Conservation (phyloP, 2,797 vertebrate genomes). For the Clarias pachynema region DNA sequence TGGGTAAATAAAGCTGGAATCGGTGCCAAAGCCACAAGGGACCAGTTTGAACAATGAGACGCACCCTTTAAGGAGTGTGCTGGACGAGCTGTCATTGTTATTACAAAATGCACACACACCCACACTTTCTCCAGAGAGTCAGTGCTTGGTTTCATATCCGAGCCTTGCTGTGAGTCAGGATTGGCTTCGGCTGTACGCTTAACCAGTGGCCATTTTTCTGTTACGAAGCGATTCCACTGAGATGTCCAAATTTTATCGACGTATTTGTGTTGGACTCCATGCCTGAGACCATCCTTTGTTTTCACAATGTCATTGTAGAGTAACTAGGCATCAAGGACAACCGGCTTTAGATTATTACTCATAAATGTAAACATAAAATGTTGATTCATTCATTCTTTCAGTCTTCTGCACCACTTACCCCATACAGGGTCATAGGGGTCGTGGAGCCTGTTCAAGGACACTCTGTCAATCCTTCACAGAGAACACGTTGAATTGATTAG, state of each 20-base stretch:
- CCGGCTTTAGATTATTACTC: not conserved
- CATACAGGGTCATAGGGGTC: too few relatives aligned
- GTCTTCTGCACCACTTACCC: too few relatives aligned
- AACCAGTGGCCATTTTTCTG: constrained; percentile 15
- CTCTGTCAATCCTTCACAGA: too few relatives aligned
- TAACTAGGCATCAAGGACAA: not conserved
- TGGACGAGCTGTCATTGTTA: constrained; percentile 45
- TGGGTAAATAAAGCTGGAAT: not conserved
- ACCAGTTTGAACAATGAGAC: not conserved
- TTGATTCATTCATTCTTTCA: not conserved
- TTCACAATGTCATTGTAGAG: not conserved
- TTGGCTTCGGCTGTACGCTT: constrained; percentile 8
- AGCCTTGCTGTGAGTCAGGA: constrained; percentile 39
- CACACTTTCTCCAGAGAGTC: constrained; percentile 21
- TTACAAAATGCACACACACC: constrained; percentile 41
- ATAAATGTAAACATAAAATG: not conserved
- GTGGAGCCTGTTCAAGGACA: too few relatives aligned
- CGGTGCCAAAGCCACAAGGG: not conserved
- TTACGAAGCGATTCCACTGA: constrained; percentile 13
- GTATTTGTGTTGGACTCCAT: constrained; percentile 7
- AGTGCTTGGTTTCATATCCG: constrained; percentile 21
- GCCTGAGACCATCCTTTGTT: not conserved
- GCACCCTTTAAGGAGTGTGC: not conserved
- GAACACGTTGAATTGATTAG: too few relatives aligned
- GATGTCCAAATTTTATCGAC: constrained; percentile 18